Evolutionary conservation across 2,888 invertebrate species (phyloP).

Genomic region (Prenolepis imparis): DNA sequence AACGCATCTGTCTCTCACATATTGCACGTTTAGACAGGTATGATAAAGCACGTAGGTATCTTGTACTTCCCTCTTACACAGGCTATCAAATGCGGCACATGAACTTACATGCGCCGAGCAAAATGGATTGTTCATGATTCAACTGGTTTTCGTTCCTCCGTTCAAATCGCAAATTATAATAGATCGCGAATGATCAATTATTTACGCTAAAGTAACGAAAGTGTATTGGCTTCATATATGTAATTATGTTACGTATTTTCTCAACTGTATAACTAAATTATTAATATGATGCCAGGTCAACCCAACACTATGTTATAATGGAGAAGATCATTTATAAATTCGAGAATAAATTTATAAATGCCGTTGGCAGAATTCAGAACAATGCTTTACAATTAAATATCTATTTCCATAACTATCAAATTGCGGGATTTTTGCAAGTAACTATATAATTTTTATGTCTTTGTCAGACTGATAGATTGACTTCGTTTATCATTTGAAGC

Average conservation of each 20-base stretch:
- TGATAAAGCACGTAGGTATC: conserved; percentile 66
- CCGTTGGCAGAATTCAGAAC: background rate
- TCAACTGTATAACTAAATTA: conserved; percentile 26
- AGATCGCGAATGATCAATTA: conserved; percentile 43
- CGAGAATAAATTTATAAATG: conserved; percentile 8
- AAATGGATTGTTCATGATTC: conserved; percentile 60
- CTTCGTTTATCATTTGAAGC: conserved; percentile 26
- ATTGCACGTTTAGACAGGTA: conserved; percentile 55
- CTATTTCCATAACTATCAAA: background rate
- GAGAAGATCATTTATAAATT: conserved; percentile 17
- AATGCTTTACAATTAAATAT: conserved; percentile 3
- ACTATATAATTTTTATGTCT: background rate
- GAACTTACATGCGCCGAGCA: conserved; percentile 51
- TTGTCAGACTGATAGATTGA: background rate
- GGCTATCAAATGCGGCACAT: conserved; percentile 51
- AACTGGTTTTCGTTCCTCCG: conserved; percentile 34
- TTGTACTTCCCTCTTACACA: conserved; percentile 62
- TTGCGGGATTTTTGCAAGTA: background rate
- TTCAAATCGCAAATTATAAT: conserved; percentile 41
- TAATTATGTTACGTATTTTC: conserved; percentile 33
- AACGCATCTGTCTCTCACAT: conserved; percentile 39
- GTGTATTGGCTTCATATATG: background rate
- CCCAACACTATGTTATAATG: conserved; percentile 12
- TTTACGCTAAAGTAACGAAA: background rate
- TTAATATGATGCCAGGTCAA: conserved; percentile 29